Evolutionary conservation across 2,113 vertebrate species (phyloP), one percentile per base, ranked within the genome.

Genomic region (Thymallus thymallus): DNA sequence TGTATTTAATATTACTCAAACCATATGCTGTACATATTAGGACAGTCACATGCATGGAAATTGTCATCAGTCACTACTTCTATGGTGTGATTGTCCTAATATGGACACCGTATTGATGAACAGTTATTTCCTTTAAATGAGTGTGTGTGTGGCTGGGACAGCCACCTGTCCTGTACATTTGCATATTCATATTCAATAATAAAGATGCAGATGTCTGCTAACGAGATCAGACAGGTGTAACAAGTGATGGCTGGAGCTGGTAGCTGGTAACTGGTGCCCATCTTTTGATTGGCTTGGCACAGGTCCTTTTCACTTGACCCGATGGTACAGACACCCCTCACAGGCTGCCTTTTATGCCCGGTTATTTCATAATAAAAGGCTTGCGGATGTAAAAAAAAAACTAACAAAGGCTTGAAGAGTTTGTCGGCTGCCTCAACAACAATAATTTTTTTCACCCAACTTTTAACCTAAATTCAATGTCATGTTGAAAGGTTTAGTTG

Each of bases 161-260:
- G 74, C 74, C 82, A 86, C 86, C 81, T 82, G 85, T 32, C 29
- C 82, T 18, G 48, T 51, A 51, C 14, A 51, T 41, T 69, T 82
- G 5, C 35, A 79, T 80, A 71, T 72, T 72, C 61, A 76, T 76
- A 75, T 77, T 72, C 56, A 81, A 64, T 88, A 88, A 91, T 89
- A 80, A 88, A 86, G 85, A 89, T 87, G 73, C 84, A 88, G 84
- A 88, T 88, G 86, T 84, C 61, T 20, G 77, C 75, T 88, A 88
- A 91, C 82, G 79, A 84, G 82, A 82, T 76, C 61, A 69, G 87
- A 88, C 81, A 60, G 72, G 5, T 20, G 55, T 88, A 87, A 88
- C 84, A 87, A 86, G 63, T 73, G 83, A 79, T 80, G 16, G 81
- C 81, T 84, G 72, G 81, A 85, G 82, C 84, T 76, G 63, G 56